A percentile compares a stretch with the other conserved stretches of the same genome.
Conservation (phyloP, 2,888 invertebrate genomes). For the Amblyjoppa fuscipennis region DNA sequence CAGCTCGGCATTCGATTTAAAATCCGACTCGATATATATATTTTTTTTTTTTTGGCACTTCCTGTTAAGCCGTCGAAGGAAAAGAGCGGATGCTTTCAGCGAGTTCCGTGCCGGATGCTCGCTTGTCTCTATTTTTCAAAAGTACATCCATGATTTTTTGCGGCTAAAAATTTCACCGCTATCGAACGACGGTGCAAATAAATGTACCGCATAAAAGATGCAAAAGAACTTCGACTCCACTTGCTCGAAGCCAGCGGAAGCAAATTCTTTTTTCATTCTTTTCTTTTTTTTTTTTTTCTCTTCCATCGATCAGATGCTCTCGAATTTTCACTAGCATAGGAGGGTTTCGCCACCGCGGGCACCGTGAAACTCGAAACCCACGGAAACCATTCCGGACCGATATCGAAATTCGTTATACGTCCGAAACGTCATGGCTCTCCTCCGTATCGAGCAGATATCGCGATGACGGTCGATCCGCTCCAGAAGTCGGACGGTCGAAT, state of each 20-base stretch:
- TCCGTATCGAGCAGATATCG: background rate
- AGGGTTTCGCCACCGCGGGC: background rate
- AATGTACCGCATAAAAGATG: background rate
- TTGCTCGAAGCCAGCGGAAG: background rate
- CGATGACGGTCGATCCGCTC: background rate
- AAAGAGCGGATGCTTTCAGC: background rate
- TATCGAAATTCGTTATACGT: slow-evolving; percentile 1
- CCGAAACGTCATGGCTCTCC: background rate
- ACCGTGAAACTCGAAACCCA: background rate
- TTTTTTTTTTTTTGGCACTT: background rate
- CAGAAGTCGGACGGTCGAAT: too few relatives aligned
- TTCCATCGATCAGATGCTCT: background rate
- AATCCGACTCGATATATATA: background rate
- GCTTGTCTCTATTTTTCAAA: background rate
- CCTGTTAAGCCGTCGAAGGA: background rate
- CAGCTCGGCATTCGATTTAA: slow-evolving; percentile 33
- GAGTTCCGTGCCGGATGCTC: slow-evolving; percentile 4
- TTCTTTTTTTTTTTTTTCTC: background rate
- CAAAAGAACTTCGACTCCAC: background rate
- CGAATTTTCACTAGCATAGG: background rate
- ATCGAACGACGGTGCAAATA: background rate
- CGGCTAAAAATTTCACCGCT: background rate
- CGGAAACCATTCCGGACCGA: background rate
- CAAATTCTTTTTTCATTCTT: background rate
- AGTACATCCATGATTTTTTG: background rate